Conservation (phyloP, 2,797 vertebrate genomes). For the Sebastiscus albofasciatus region DNA sequence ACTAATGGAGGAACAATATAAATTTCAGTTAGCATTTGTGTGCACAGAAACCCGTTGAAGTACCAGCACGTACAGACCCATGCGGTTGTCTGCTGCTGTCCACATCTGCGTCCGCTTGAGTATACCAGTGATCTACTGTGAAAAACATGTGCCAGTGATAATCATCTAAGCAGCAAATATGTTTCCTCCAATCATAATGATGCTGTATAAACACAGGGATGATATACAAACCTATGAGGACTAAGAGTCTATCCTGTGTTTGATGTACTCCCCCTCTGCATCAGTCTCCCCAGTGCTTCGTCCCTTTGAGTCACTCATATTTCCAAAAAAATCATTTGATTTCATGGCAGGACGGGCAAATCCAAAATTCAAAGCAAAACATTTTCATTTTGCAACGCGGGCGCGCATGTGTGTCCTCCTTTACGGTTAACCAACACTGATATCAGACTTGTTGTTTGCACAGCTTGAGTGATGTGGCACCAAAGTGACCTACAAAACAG, state of each 20-base stretch:
- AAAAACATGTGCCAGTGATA: not conserved
- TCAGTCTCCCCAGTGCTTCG: not conserved
- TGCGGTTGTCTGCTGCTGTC: not conserved
- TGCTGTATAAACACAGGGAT: not conserved
- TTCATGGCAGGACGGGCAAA: conserved; percentile 50
- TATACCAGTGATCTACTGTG: not conserved
- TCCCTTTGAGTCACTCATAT: conserved; percentile 1
- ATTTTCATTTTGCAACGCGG: conserved; percentile 50
- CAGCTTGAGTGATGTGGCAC: conserved; percentile 83
- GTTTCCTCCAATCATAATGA: not conserved
- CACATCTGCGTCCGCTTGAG: not conserved
- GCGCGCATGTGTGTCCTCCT: conserved; percentile 57
- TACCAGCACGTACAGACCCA: not conserved
- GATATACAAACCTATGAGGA: not conserved
- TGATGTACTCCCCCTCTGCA: not conserved
- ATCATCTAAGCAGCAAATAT: not conserved
- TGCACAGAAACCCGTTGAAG: not conserved
- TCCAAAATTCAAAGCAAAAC: conserved; percentile 66
- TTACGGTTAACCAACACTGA: conserved; percentile 70
- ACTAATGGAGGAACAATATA: not conserved
- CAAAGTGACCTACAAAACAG: conserved; percentile 84
- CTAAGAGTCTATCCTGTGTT: not conserved
- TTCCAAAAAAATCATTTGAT: conserved; percentile 27
- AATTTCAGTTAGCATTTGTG: not conserved
- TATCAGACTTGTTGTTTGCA: conserved; percentile 81